Evolutionary conservation across 2,113 vertebrate genomes (phyloP).

Genomic region (Micronycteris hirsuta): DNA sequence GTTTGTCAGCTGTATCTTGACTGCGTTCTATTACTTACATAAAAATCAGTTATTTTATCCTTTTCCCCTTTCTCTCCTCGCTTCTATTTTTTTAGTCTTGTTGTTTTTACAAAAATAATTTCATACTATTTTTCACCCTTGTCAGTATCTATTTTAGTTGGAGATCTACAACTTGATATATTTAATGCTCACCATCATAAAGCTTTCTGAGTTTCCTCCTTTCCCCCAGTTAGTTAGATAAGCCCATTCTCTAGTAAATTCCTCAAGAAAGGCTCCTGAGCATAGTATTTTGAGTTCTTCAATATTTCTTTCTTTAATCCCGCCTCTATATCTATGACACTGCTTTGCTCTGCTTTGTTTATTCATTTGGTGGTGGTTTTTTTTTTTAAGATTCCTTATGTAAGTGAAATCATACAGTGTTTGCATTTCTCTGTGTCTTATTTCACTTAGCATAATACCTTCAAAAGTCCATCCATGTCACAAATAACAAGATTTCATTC

Average conservation of each 20-base stretch:
- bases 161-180: not conserved
- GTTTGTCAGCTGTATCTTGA: not conserved
- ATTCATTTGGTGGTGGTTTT: too few relatives aligned
- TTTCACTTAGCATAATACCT: too few relatives aligned
- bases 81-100: not conserved
- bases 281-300: not conserved
- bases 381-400: too few relatives aligned
- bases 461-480: too few relatives aligned
- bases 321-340: not conserved
- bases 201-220: not conserved
- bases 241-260: not conserved
- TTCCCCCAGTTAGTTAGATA: not conserved
- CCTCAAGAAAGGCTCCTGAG: not conserved
- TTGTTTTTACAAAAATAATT: not conserved
- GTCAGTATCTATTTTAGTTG: not conserved
- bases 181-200: not conserved
- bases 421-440: too few relatives aligned
- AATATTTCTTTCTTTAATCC: not conserved
- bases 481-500: too few relatives aligned
- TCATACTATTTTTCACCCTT: not conserved
- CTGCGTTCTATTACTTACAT: not conserved
- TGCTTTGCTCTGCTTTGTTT: not conserved
- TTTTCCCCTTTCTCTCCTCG: not conserved
- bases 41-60: not conserved
- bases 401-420: too few relatives aligned